Evolutionary conservation across 2,797 vertebrate genomes (phyloP), one percentile per base, ranked within the genome.

Genomic region (Clarias laeviceps): DNA sequence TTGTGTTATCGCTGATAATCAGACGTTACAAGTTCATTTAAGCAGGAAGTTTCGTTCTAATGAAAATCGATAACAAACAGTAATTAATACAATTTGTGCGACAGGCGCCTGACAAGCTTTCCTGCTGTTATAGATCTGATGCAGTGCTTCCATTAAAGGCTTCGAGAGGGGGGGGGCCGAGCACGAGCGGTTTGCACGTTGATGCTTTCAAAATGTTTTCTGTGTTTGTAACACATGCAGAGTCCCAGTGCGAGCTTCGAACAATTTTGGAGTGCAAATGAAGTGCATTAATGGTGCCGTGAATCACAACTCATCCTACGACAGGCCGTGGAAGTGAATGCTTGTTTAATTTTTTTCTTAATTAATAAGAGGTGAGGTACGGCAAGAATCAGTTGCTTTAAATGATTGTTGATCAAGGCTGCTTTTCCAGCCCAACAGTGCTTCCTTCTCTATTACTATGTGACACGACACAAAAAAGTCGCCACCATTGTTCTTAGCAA

Each of bases 191-290:
- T 86, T 78, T 91, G 83, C 87, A 82, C 86, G 74, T 84, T 88
- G 54, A 87, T 91, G 84, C 85, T 87, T 86, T 74, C 14, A 80
- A 89, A 86, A 87, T 90, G 89, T 92, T 91, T 92, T 89, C 89
- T 73, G 80, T 89, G 87, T 83, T 85, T 92, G 88, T 93, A 87
- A 89, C 82, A 72, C 85, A 91, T 89, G 91, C 88, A 80, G 80
- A 91, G 86, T 62, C 84, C 84, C 79, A 82, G 86, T 29, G 69
- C 70, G 73, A 88, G 82, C n/a, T 29, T 61, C 72, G 9, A 91
- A 89, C 86, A 82, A 81, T 62, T 80, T 56, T 56, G 82, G 86
- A 87, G 87, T 87, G 86, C 85, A 92, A 86, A 85, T 90, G 40
- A 79, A 88, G 80, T 57, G 85, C 68, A 77, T 81, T 88, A 77